Conservation (phyloP, 2,797 vertebrate species). For the Eleutherodactylus coqui region DNA sequence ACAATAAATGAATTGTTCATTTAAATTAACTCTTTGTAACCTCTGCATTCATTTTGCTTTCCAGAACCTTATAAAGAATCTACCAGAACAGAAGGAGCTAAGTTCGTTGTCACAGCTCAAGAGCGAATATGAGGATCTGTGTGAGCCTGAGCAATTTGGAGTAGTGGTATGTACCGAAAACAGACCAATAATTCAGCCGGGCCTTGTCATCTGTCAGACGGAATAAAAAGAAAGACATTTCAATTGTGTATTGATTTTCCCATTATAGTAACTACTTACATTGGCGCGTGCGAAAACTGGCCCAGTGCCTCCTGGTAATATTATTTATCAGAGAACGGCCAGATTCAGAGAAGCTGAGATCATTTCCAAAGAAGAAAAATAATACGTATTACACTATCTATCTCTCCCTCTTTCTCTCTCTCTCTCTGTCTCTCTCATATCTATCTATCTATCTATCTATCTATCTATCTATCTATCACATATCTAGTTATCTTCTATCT, state of each 20-base stretch:
- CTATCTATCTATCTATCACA: background rate
- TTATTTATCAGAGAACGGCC: constrained; percentile 56
- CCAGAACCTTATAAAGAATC: constrained; percentile 96
- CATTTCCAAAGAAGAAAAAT: constrained; percentile 3
- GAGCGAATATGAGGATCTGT: constrained; percentile 92
- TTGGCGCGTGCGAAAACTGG: constrained; percentile 38
- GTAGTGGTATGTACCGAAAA: constrained; percentile 88
- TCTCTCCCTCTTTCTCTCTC: background rate
- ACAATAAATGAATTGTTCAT: background rate
- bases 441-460: background rate
- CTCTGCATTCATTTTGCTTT: constrained; percentile 66
- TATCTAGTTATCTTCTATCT: background rate
- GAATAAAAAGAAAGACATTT: constrained; percentile 55
- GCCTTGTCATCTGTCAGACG: constrained; percentile 33
- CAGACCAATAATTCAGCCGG: constrained; percentile 20
- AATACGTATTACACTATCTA: background rate
- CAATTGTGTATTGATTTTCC: constrained; percentile 58
- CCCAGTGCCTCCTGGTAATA: constrained; percentile 48
- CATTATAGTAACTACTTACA: constrained; percentile 52
- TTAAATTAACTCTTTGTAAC: background rate
- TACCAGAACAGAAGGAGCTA: constrained; percentile 94
- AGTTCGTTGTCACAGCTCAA: constrained; percentile 89
- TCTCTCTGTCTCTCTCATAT: no score
- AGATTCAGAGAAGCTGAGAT: background rate
- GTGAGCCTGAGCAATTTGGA: constrained; percentile 95